These are phyloP conservation scores for Anolis sagrei DNA, from an alignment of 2,113 vertebrate species.

Conservation along the genomic window DNA sequence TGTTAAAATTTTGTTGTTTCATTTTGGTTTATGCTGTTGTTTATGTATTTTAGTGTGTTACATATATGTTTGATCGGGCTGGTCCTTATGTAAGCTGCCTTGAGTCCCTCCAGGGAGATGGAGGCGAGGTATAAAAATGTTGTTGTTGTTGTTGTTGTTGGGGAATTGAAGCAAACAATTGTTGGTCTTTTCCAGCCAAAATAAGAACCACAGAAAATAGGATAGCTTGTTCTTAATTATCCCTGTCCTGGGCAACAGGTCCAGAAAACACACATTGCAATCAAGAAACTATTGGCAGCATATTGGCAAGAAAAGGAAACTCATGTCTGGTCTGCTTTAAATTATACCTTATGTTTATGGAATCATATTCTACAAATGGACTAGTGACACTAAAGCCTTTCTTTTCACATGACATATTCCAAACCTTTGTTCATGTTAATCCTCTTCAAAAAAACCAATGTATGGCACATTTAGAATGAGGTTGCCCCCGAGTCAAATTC, in stretches of 20 bases:
- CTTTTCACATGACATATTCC: constrained; percentile 22
- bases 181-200: constrained; percentile 28
- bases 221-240: constrained; percentile 22
- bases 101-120: too few relatives aligned
- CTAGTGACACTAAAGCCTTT: constrained; percentile 13
- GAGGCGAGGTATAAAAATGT: too few relatives aligned
- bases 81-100: too few relatives aligned
- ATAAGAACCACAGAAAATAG: constrained; percentile 10
- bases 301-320: constrained; percentile 33
- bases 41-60: too few relatives aligned
- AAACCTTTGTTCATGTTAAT: constrained; percentile 26
- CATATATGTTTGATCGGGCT: too few relatives aligned
- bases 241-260: constrained; percentile 46
- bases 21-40: too few relatives aligned
- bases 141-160: too few relatives aligned
- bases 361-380: constrained; percentile 44
- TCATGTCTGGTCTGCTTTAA: constrained; percentile 50
- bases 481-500: constrained; percentile 11
- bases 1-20: too few relatives aligned
- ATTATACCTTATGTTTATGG: constrained; percentile 14
- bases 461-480: constrained; percentile 43
- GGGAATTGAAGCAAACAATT: background rate
- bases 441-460: constrained; percentile 5
- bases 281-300: constrained; percentile 46
- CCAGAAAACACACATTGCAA: constrained; percentile 28